Conservation (phyloP, 2,888 invertebrate genomes). For the Cryptus armator region DNA sequence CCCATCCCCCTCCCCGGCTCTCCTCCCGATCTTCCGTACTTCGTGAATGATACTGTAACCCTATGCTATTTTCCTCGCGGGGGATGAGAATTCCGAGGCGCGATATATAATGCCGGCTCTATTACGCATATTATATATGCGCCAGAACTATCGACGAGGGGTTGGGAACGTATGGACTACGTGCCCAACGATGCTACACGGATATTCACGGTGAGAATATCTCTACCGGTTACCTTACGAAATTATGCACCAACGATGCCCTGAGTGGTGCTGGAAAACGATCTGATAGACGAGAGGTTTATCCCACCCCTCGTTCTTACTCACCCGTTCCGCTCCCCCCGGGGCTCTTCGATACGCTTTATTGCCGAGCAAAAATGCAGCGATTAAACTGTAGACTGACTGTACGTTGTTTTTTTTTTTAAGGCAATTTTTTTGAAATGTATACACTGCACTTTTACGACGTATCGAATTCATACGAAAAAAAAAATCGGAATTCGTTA, state of each 20-base stretch:
- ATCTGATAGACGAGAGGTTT: conserved; percentile 42
- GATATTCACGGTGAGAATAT: conserved; percentile 38
- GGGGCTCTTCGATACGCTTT: neutral
- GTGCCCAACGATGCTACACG: conserved; percentile 39
- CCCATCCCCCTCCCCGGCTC: neutral
- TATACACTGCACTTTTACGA: neutral
- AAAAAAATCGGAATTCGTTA: neutral
- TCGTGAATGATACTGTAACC: conserved; percentile 22
- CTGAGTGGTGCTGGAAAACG: conserved; percentile 30
- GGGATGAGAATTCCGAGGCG: neutral
- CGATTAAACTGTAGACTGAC: neutral
- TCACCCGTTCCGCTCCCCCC: neutral
- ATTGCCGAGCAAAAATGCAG: conserved; percentile 7
- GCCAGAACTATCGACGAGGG: neutral
- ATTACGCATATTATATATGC: conserved; percentile 12
- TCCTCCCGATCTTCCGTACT: neutral
- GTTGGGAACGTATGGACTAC: conserved; percentile 46
- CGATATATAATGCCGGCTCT: neutral
- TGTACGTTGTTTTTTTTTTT: neutral
- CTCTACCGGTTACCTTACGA: conserved; percentile 38
- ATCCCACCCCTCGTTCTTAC: conserved; percentile 5
- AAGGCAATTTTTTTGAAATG: neutral
- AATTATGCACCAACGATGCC: conserved; percentile 51
- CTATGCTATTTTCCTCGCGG: conserved; percentile 15
- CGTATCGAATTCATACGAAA: neutral